These are phyloP conservation scores for Stercorarius parasiticus DNA, from an alignment of 2,113 vertebrate genomes.

Conservation along the genomic window DNA sequence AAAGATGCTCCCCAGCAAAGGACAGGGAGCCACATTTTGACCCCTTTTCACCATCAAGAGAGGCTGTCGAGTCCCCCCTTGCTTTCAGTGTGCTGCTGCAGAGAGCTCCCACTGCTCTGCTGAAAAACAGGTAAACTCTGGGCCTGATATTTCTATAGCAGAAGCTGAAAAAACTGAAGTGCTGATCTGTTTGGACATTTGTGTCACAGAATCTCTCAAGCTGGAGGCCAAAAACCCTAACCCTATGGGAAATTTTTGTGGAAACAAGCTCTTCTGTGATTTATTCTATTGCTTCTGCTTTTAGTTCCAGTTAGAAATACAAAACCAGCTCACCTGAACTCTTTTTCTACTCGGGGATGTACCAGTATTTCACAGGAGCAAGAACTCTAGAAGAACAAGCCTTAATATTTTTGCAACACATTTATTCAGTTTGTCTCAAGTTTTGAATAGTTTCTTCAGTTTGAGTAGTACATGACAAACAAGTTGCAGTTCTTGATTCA, in stretches of 20 bases:
- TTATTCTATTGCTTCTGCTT: background rate
- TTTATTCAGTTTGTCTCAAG: background rate
- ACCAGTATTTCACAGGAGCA: background rate
- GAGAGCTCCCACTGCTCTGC: background rate
- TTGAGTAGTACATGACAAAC: background rate
- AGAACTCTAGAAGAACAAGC: background rate
- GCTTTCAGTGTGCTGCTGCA: rapidly evolving
- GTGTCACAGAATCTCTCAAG: background rate
- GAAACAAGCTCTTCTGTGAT: background rate
- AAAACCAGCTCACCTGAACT: background rate
- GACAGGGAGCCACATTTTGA: background rate
- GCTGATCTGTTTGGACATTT: background rate
- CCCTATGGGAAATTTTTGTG: background rate
- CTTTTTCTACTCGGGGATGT: rapidly evolving
- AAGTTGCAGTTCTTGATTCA: background rate
- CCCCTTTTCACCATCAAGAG: background rate
- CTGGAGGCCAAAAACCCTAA: rapidly evolving
- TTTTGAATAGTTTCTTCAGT: background rate
- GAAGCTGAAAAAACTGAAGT: background rate
- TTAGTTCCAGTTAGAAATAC: background rate
- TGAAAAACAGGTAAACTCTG: background rate
- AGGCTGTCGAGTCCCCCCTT: rapidly evolving
- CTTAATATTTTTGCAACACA: background rate
- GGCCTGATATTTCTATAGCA: background rate
- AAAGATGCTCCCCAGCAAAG: background rate